Conservation (phyloP, 2,888 invertebrate species). For the Ennomos quercinarius region DNA sequence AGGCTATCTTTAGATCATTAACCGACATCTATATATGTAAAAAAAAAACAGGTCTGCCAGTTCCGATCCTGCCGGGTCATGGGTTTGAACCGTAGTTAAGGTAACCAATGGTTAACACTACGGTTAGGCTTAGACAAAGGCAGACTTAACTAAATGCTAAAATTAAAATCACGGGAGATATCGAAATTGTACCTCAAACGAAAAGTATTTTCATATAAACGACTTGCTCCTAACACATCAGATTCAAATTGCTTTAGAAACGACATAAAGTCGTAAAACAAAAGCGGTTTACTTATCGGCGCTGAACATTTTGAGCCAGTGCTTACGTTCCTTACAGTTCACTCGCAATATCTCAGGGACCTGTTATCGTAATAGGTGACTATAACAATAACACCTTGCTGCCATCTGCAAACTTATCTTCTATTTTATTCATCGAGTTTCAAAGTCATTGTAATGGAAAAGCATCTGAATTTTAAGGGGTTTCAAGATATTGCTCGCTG, state of each 20-base stretch:
- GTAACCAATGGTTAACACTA: no score
- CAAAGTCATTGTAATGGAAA: constrained; percentile 40
- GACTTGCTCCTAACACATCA: constrained; percentile 4
- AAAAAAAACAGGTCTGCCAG: no score
- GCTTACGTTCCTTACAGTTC: constrained; percentile 16
- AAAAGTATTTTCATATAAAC: background rate
- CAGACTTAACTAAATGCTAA: background rate
- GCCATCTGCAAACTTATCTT: constrained; percentile 36
- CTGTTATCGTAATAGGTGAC: constrained; percentile 39
- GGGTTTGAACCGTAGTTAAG: no score
- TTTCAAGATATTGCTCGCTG: constrained; percentile 28
- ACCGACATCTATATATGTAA: no score
- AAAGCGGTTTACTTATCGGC: constrained; percentile 23
- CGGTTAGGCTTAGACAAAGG: no score
- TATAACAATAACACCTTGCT: constrained; percentile 34
- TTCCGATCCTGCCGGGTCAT: no score
- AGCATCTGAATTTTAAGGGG: constrained; percentile 37
- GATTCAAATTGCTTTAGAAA: constrained; percentile 16
- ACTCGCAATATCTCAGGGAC: constrained; percentile 18
- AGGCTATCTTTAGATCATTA: no score
- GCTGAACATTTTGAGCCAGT: constrained; percentile 14
- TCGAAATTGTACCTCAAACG: background rate
- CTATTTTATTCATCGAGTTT: constrained; percentile 41
- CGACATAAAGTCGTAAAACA: constrained; percentile 17
- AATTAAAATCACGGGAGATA: background rate